A percentile compares a stretch with the other conserved stretches of the same genome.
Conservation (phyloP, 2,797 vertebrate genomes). For the Spinibarbus caldwelli region DNA sequence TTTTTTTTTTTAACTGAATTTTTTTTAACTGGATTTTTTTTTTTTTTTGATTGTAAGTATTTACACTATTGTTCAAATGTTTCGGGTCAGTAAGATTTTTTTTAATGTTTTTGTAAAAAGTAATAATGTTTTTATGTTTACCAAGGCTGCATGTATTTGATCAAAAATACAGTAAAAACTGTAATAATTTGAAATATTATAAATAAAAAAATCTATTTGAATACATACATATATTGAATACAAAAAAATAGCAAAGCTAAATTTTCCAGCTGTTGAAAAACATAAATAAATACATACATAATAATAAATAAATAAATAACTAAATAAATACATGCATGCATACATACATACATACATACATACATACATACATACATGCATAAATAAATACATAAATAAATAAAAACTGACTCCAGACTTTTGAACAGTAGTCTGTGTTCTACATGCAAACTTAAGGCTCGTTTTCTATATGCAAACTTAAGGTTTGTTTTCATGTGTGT, state of each 20-base stretch:
- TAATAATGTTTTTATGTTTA: neutral
- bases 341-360: no score
- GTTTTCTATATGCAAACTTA: neutral
- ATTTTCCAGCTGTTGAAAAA: neutral
- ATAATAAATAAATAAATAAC: no score
- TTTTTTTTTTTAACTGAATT: no score
- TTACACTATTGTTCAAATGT: no score
- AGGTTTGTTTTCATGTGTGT: neutral
- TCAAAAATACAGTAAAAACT: neutral
- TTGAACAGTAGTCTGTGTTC: neutral
- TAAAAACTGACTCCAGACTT: neutral
- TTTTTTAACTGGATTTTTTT: no score
- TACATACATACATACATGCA: no score
- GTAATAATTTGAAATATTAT: neutral
- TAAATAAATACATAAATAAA: neutral
- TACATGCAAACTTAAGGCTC: neutral
- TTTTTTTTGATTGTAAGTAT: neutral
- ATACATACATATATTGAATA: no score
- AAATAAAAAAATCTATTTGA: neutral
- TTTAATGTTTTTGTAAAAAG: neutral
- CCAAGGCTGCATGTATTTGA: neutral
- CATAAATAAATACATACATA: no score
- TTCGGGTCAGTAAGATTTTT: neutral
- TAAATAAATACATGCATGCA: no score
- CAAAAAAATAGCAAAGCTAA: neutral